Conservation (phyloP, 2,113 vertebrate genomes). For the Anolis sagrei region DNA sequence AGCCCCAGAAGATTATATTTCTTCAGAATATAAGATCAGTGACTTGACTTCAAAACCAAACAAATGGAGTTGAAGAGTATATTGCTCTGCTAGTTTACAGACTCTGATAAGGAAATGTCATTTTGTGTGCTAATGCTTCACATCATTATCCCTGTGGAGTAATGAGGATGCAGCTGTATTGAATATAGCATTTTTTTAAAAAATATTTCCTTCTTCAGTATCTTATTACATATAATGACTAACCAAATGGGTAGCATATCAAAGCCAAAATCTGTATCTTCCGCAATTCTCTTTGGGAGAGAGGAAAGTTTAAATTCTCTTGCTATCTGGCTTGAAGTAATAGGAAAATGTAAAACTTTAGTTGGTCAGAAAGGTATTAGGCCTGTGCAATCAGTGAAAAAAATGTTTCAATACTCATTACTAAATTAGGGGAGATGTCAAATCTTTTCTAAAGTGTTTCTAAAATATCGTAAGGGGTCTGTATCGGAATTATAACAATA, state of each 20-base stretch:
- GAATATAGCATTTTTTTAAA: not conserved
- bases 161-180: not conserved
- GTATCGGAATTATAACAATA: too few relatives aligned
- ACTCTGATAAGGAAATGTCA: not conserved
- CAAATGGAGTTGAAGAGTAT: not conserved
- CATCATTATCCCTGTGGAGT: not conserved
- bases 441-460: too few relatives aligned
- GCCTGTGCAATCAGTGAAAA: too few relatives aligned
- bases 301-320: not conserved
- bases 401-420: too few relatives aligned
- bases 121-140: not conserved
- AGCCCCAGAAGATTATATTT: not conserved
- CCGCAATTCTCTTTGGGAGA: not conserved
- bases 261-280: not conserved
- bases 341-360: not conserved
- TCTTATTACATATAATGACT: not conserved
- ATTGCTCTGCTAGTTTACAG: not conserved
- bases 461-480: too few relatives aligned
- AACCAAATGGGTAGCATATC: not conserved
- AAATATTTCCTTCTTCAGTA: not conserved
- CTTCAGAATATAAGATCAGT: not conserved
- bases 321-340: not conserved
- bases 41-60: not conserved
- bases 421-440: not conserved
- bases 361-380: not conserved